Evolutionary conservation across 2,888 invertebrate species (phyloP), one percentile per base, ranked within the genome.

Genomic region (Leptopilina myrica): DNA sequence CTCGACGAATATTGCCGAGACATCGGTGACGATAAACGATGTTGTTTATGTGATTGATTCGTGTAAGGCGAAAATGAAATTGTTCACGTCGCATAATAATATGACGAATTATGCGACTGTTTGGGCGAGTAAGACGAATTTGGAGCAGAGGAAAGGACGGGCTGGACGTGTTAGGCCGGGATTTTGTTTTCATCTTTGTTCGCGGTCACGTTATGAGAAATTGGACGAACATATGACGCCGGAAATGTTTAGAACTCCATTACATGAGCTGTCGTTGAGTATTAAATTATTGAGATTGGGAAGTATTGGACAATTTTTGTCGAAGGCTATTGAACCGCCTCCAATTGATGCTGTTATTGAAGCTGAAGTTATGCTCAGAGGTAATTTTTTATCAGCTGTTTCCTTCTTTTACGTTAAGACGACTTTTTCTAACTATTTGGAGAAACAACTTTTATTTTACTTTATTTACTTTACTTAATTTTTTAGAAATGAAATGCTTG

Each of bases 61-160:
- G 66, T 98, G 99, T 93, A 98, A 99, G 92, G 97, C 98, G 0
- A 98, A 99, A 91, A 97, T 99, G 95, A 99, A 99, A 90, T 93
- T 99, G 89, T 99, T 99, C 90, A 99, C 99, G 0, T 98, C 98
- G 0, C 98, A 99, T 92, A 99, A 99, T 92, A 99, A 99, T 92
- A 97, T 99, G 96, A 99, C 99, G 0, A 98, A 98, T 88, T 99
- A 99, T 90, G 98, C 98, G 0, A 99, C 98, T 0, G 98, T 97
- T 0, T 98, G 97, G 97, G 98, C 98, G 0, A 98, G 98, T 82
- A 95, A 95, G 90, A 98, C 98, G 0, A 99, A 99, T 92, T 92
- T 99, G 81, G 98, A 98, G 91, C 99, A 99, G 92, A 93, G 98
- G 7, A 96, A 97, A 90, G 99, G 98, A 0, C 94, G 99, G 40